These are phyloP conservation scores for Scelioninae gen. 2 DNA, from an alignment of 2,888 invertebrate genomes.

Conservation along the genomic window DNA sequence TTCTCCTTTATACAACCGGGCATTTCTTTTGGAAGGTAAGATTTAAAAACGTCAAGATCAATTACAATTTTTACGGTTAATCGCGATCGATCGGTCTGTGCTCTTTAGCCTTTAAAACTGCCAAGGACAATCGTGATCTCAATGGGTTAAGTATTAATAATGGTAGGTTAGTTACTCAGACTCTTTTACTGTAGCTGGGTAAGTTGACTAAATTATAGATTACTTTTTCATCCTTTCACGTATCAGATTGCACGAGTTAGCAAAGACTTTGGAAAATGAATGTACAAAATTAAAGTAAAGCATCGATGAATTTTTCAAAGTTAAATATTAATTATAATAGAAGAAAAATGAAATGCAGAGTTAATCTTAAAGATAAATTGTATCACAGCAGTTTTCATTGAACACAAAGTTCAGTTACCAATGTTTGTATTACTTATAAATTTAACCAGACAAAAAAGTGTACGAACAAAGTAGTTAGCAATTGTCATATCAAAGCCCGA, in stretches of 20 bases:
- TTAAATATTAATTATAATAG: background rate
- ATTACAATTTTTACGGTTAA: background rate
- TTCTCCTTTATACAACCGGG: too few species aligned
- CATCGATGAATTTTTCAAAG: background rate
- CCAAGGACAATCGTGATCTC: slow-evolving; percentile 33
- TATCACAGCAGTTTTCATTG: background rate
- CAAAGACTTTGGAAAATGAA: slow-evolving; percentile 16
- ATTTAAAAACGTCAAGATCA: slow-evolving; percentile 2
- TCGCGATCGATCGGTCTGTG: slow-evolving; percentile 12
- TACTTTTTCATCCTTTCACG: slow-evolving; percentile 21
- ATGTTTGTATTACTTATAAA: slow-evolving; percentile 39
- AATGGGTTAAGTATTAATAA: slow-evolving; percentile 32
- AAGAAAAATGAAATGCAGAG: background rate
- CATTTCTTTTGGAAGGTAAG: background rate
- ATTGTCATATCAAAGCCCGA: slow-evolving; percentile 47
- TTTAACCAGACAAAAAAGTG: slow-evolving; percentile 20
- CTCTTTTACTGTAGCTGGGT: slow-evolving; percentile 9
- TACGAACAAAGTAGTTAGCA: slow-evolving; percentile 37
- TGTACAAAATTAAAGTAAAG: background rate
- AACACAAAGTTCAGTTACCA: slow-evolving; percentile 6
- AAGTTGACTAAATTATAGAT: slow-evolving; percentile 33
- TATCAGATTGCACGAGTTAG: slow-evolving; percentile 3
- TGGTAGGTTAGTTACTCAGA: slow-evolving; percentile 29
- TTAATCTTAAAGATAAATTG: background rate
- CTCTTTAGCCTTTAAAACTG: slow-evolving; percentile 10